phyloP scores from a whole-genome alignment of 1,140 invertebrate species.

The Odontomachus brunneus region DNA sequence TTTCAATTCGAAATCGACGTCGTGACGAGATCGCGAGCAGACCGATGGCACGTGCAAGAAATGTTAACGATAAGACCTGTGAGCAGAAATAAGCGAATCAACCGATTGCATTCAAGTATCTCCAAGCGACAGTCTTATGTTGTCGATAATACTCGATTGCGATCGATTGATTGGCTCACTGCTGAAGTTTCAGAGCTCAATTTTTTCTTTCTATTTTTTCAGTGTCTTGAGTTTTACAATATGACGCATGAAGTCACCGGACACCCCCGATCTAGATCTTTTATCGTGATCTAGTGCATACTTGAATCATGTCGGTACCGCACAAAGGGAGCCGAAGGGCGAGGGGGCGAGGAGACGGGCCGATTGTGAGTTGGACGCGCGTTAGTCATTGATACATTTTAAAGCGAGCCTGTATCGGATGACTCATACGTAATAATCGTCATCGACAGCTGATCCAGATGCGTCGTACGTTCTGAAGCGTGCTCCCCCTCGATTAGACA shows the following conservation, averaged over 20 bases:
- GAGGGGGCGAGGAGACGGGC: not conserved
- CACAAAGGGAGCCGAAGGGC: conserved; percentile 50
- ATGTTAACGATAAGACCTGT: no score
- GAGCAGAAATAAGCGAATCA: no score
- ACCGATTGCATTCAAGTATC: no score
- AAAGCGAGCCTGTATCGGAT: conserved; percentile 73
- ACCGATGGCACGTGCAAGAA: no score
- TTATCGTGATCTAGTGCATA: conserved; percentile 35
- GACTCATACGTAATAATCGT: conserved; percentile 79
- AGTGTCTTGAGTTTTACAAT: no score
- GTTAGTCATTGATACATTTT: conserved; percentile 80
- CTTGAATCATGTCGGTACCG: conserved; percentile 46
- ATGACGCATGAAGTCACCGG: conserved; percentile 5
- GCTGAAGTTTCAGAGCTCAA: no score
- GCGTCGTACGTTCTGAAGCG: conserved; percentile 63
- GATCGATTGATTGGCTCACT: no score
- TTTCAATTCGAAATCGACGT: no score
- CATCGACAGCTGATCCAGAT: conserved; percentile 80
- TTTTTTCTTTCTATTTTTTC: no score
- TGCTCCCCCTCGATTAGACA: conserved; percentile 63
- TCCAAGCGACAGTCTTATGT: no score
- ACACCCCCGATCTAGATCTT: conserved; percentile 30
- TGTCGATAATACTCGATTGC: no score
- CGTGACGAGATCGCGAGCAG: no score
- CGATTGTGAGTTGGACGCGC: conserved; percentile 67